phyloP scores from a whole-genome alignment of 92 coral and sea anemone genomes.

The Porites lobata region DNA sequence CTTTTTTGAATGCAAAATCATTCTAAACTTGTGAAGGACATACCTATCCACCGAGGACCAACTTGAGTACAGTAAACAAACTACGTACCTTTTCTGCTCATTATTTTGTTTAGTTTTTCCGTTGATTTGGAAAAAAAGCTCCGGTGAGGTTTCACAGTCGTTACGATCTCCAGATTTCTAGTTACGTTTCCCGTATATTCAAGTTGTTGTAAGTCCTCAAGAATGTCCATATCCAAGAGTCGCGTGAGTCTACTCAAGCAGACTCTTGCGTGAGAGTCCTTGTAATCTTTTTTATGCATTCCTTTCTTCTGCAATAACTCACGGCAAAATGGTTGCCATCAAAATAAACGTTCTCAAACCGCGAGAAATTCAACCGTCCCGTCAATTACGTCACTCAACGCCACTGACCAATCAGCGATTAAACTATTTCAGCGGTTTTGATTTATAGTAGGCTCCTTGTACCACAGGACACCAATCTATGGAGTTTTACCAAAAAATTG shows the following conservation, averaged over 20 bases:
- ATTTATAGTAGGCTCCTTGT: no score
- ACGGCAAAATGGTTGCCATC: constrained; percentile 54
- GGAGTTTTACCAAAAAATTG: no score
- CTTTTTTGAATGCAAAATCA: no score
- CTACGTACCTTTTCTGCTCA: constrained; percentile 80
- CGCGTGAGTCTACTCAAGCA: constrained; percentile 88
- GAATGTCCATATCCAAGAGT: constrained; percentile 84
- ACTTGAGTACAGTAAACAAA: background rate
- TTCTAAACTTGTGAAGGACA: no score
- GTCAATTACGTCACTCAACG: background rate
- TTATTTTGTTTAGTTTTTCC: constrained; percentile 83
- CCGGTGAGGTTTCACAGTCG: constrained; percentile 69
- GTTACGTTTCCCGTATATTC: constrained; percentile 88
- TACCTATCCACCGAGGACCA: constrained; percentile 5
- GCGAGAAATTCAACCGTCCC: constrained; percentile 69
- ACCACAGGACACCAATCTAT: no score
- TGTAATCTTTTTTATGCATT: constrained; percentile 86
- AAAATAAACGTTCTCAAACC: constrained; percentile 71
- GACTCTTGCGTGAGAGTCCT: constrained; percentile 89
- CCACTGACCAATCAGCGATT: constrained; percentile 71
- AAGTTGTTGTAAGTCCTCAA: constrained; percentile 88
- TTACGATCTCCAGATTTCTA: constrained; percentile 82
- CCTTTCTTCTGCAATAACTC: background rate
- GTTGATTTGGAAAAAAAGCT: constrained; percentile 87
- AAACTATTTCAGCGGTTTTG: constrained; percentile 63